Base-by-base conservation (phyloP, 2,797 vertebrate species). In the Meda fulgida region DNA sequence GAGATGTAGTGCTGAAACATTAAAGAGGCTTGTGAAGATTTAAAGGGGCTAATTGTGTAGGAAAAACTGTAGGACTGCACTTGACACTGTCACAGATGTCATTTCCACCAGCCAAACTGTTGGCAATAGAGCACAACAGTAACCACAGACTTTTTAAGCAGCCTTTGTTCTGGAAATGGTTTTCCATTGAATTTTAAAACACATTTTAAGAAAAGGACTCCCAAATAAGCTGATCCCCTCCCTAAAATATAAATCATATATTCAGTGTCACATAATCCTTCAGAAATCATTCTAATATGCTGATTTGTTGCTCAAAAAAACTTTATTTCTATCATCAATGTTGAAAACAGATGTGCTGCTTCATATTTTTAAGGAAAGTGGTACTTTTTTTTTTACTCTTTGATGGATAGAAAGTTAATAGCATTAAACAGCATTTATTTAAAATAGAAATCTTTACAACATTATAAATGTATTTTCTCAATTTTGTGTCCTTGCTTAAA, bases 21-120 rank as follows among this genome's bases (percentile, higher is more conserved):
- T 84, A 77, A 48, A 84, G 63, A 84, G 65, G 65, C 65, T 70
- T 78, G 75, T 78, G 36, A 69, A 55, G 75, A 84, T 53, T 76
- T 76, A 34, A 83, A 40, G 46, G 19, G 46, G n/a, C 46, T 65
- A 81, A 53, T 67, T 76, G 60, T 76, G 2, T 76, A 29, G 43
- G 76, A 63, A 76, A 67, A 77, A 40, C 31, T 76, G 72, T 77
- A 53, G 34, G 72, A 76, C 53, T 82, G 38, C 69, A 73, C 38
- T 82, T 63, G 43, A 65, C 40, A 65, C 70, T 21, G 34, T 83
- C 81, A 83, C 71, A 83, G 43, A 48, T 83, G 66, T 81, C 48
- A 55, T 71, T 55, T 78, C 36, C 53, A 78, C 34, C 23, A 60
- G 36, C 34, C 53, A 60, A 60, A 78, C 23, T 58, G 34, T 5